Percentiles rank a stretch among this genome's conserved stretches.
These are phyloP conservation scores for Dipodomys merriami DNA, from an alignment of 2,113 vertebrate species.

Conservation along the genomic window DNA sequence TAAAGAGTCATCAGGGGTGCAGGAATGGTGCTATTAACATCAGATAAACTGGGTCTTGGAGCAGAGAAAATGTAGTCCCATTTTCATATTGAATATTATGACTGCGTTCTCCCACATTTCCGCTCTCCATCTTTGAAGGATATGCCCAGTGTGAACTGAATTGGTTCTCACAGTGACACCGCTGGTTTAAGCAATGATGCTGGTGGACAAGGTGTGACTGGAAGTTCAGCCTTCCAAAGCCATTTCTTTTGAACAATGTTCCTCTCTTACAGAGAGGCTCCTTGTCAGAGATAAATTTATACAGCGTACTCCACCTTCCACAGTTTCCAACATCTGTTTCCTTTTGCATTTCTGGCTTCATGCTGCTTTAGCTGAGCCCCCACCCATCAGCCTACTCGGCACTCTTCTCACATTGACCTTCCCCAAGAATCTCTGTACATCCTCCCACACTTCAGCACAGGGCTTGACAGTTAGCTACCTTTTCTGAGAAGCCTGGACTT, in stretches of 20 bases:
- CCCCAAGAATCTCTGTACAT: background rate
- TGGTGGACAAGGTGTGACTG: background rate
- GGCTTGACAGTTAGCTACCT: background rate
- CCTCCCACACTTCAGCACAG: background rate
- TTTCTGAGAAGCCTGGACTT: background rate
- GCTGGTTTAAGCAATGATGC: background rate
- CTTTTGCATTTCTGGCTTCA: too few species aligned
- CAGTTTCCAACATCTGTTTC: background rate
- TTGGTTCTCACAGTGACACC: background rate
- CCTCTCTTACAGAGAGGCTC: background rate
- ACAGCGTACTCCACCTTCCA: too few species aligned
- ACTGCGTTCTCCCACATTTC: too few species aligned
- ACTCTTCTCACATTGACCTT: background rate
- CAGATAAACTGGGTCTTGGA: too few species aligned
- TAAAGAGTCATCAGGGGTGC: too few species aligned
- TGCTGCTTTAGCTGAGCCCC: too few species aligned
- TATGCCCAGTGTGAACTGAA: background rate
- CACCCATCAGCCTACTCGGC: too few species aligned
- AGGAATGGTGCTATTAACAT: too few species aligned
- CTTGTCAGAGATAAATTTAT: background rate
- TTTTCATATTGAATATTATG: too few species aligned
- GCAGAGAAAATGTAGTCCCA: too few species aligned
- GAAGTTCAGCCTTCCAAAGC: too few species aligned
- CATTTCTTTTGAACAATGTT: too few species aligned
- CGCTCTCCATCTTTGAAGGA: background rate